Evolutionary conservation across 2,888 invertebrate genomes (phyloP).

Genomic region (Homarus gammarus): DNA sequence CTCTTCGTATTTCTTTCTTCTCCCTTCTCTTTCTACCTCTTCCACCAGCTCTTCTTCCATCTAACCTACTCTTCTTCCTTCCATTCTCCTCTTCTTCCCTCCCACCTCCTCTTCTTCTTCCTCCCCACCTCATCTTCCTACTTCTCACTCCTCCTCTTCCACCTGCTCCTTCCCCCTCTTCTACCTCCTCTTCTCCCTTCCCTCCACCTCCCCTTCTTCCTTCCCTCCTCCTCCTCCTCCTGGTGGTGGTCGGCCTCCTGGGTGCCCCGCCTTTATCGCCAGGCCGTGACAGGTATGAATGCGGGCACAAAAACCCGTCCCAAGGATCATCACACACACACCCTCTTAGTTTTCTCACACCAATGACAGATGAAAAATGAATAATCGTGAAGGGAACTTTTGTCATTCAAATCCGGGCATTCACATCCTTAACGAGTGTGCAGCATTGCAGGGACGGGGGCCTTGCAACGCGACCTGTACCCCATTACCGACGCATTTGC

Average conservation of each 20-base stretch:
- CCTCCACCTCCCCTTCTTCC: not conserved
- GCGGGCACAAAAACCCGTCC: conserved; percentile 4
- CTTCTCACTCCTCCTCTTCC: not conserved
- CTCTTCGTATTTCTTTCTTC: no score
- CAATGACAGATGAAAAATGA: conserved; percentile 64
- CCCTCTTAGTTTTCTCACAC: conserved; percentile 54
- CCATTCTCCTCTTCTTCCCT: not conserved
- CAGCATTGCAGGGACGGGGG: conserved; percentile 22
- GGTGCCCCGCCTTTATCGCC: not conserved
- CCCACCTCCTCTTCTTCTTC: no score
- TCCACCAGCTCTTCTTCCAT: not conserved
- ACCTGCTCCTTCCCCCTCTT: not conserved
- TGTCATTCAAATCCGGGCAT: conserved; percentile 67
- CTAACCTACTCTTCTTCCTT: not conserved
- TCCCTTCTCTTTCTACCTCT: no score
- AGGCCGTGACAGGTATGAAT: conserved; percentile 17
- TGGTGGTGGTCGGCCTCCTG: not conserved
- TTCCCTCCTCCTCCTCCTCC: not conserved
- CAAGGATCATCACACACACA: conserved; percentile 33
- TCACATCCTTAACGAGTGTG: conserved; percentile 57
- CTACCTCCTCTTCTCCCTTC: not conserved
- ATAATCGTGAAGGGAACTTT: conserved; percentile 44
- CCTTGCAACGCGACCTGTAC: conserved; percentile 9
- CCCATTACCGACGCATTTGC: conserved; percentile 34
- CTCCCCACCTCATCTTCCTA: no score